Conservation (phyloP, 2,888 invertebrate genomes). For the Selenia dentaria region DNA sequence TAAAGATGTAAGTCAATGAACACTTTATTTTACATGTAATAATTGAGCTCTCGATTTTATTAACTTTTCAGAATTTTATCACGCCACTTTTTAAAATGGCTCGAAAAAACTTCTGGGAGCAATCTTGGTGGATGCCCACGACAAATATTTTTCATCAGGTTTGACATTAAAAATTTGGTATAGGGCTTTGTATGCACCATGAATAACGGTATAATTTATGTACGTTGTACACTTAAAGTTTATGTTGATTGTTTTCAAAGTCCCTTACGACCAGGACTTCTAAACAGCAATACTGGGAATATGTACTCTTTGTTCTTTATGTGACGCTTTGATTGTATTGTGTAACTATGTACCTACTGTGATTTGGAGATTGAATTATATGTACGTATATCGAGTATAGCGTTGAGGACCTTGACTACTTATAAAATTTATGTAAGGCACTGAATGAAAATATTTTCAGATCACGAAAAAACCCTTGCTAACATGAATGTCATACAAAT, state of each 20-base stretch:
- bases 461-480: too few species aligned
- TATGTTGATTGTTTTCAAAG: background rate
- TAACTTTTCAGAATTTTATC: conserved; percentile 47
- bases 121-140: conserved; percentile 37
- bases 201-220: background rate
- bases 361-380: too few species aligned
- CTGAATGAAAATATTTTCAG: too few species aligned
- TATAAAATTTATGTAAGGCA: too few species aligned
- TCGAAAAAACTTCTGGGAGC: conserved; percentile 37
- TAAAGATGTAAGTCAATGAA: conserved; percentile 71
- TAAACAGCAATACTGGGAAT: too few species aligned
- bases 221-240: background rate
- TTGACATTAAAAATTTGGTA: conserved; percentile 34
- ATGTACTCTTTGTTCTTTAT: too few species aligned
- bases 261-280: conserved; percentile 3
- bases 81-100: conserved; percentile 50
- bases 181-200: conserved; percentile 19
- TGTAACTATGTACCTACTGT: too few species aligned
- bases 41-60: conserved; percentile 9
- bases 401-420: too few species aligned
- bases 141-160: conserved; percentile 50
- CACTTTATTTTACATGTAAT: conserved; percentile 2
- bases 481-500: too few species aligned
- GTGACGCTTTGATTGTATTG: too few species aligned
- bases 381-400: too few species aligned